These are phyloP conservation scores for Zeugodacus cucurbitae DNA, from an alignment of 1,140 invertebrate species.

Conservation along the genomic window DNA sequence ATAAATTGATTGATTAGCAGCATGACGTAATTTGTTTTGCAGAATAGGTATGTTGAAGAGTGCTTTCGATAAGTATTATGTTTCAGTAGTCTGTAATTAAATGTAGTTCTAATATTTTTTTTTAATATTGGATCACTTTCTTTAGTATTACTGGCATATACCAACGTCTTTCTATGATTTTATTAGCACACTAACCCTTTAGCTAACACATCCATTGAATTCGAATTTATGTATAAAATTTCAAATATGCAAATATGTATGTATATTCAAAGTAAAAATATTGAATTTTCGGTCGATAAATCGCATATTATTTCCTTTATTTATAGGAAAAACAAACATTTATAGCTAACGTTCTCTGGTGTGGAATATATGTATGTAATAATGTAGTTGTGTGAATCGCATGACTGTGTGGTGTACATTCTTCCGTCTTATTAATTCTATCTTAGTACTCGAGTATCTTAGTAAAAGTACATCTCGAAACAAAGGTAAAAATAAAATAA, in stretches of 20 bases:
- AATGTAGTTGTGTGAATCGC: background rate
- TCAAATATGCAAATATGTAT: background rate
- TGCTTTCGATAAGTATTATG: background rate
- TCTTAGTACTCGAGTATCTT: background rate
- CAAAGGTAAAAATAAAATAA: background rate
- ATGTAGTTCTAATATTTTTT: background rate
- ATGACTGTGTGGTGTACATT: background rate
- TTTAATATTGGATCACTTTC: background rate
- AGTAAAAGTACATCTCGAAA: background rate
- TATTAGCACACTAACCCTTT: background rate
- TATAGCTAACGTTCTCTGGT: background rate
- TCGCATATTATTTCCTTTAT: slow-evolving; percentile 57
- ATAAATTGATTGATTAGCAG: background rate
- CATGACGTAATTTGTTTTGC: background rate
- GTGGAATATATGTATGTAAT: background rate
- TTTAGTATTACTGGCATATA: background rate
- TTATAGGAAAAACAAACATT: slow-evolving; percentile 59
- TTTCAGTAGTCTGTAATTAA: background rate
- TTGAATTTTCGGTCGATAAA: background rate
- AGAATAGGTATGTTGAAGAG: background rate
- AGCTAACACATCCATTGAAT: background rate
- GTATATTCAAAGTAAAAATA: slow-evolving; percentile 1
- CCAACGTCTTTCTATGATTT: background rate
- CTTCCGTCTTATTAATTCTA: slow-evolving; percentile 18
- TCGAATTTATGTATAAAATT: background rate